A percentile compares a stretch with the other conserved stretches of the same genome.
Evolutionary conservation across 2,888 invertebrate species (phyloP).

Genomic region (Philopedon plagiatum): DNA sequence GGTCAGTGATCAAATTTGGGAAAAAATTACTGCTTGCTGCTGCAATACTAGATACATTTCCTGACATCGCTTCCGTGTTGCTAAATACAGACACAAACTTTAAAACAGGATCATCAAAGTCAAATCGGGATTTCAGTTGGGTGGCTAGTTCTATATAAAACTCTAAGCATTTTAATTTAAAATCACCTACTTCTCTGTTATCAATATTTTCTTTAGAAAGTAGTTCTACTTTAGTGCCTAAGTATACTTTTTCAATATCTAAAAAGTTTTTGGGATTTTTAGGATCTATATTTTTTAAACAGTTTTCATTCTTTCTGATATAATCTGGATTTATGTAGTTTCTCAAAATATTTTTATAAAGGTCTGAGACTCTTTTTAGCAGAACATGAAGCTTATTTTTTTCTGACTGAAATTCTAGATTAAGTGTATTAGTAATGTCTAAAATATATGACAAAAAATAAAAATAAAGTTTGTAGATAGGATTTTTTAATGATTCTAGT

Average conservation of each 20-base stretch:
- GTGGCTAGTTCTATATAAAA: constrained; percentile 25
- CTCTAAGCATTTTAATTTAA: no score
- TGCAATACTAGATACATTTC: constrained; percentile 5
- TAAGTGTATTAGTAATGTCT: neutral
- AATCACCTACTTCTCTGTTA: no score
- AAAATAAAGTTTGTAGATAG: neutral
- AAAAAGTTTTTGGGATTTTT: neutral
- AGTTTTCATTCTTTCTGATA: neutral
- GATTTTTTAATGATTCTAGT: neutral
- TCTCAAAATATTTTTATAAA: constrained; percentile 6
- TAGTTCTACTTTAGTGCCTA: no score
- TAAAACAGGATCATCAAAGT: constrained; percentile 20
- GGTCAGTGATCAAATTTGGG: constrained; percentile 3
- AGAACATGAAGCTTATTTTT: no score
- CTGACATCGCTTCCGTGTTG: constrained; percentile 2
- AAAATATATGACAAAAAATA: neutral
- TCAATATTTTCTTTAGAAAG: no score
- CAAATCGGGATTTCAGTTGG: constrained; percentile 27
- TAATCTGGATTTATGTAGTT: constrained; percentile 3
- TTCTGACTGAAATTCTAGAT: no score
- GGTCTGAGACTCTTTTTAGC: no score
- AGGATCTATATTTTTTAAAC: constrained; percentile 33
- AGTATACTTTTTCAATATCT: no score
- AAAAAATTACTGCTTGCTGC: neutral
- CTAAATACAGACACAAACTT: constrained; percentile 11